Evolutionary conservation across 2,113 vertebrate species (phyloP), one percentile per base, ranked within the genome.

Genomic region (Oncorhynchus tshawytscha): DNA sequence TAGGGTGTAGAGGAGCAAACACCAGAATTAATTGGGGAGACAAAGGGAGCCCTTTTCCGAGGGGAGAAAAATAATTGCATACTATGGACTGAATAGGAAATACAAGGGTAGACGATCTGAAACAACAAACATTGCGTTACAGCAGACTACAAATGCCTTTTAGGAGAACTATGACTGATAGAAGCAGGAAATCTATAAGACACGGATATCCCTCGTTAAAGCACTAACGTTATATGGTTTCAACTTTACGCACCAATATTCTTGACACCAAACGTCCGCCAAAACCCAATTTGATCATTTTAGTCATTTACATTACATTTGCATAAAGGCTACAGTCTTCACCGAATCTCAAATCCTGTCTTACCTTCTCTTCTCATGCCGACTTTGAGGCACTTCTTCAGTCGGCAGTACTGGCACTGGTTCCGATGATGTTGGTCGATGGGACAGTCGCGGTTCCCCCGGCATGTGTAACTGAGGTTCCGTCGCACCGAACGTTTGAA

Each of bases 401-500:
- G 91, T 15, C 95, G 93, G 88, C 95, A 95, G 90, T 95, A 95
- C 88, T 95, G 94, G 76, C 95, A 95, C 91, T 95, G 95, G 91
- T 95, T 95, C 76, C 94, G 92, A 86, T 95, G 95, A 88, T 95
- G 95, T 91, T 95, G 95, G 84, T 95, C 95, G 82, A 95, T 94
- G 73, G 95, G 94, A 70, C 95, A 96, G 92, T 95, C 94, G 3
- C 95, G 93, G 83, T 94, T 94, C 48, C 93, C 94, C 62, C 94
- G 91, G 91, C 95, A 96, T 83, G 94, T 95, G 93, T 96, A 96
- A 8, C 92, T 93, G 13, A 96, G 93, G 90, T 95, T 96, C 80
- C 95, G 92, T 51, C 95, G 88, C 78, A 96, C 95, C 1, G 95
- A 96, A 72, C 95, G 95, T 83, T 96, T 96, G 83, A 96, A 96